phyloP scores from a whole-genome alignment of 2,113 vertebrate species.

The Syngnathoides biaculeatus region DNA sequence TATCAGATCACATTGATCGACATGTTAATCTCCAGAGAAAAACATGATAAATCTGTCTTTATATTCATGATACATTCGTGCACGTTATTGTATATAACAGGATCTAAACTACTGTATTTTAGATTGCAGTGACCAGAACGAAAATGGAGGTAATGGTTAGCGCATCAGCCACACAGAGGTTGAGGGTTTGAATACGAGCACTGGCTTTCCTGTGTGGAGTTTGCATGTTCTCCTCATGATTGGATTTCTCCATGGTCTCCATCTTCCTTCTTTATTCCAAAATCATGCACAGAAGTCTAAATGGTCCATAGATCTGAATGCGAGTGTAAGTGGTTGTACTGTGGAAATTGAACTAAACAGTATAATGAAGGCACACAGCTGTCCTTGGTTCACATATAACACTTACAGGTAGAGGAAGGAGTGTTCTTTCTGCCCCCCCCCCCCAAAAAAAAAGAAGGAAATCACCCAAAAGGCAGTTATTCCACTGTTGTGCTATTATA shows the following conservation, averaged over 20 bases:
- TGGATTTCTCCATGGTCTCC: no score
- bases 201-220: neutral
- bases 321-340: no score
- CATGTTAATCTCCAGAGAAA: no score
- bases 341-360: no score
- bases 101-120: neutral
- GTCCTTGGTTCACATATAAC: conserved; percentile 30
- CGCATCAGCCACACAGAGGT: neutral
- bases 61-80: neutral
- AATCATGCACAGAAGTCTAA: neutral
- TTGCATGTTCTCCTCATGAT: neutral
- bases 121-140: neutral
- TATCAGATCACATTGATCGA: no score
- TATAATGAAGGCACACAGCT: neutral
- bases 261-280: neutral
- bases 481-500: neutral
- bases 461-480: conserved; percentile 1
- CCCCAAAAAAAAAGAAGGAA: neutral
- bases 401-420: neutral
- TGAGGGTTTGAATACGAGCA: neutral
- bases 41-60: neutral
- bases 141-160: neutral
- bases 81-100: neutral
- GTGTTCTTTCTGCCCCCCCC: neutral
- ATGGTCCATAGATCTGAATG: no score